phyloP scores from a whole-genome alignment of 2,797 vertebrate genomes.

The Hydrocynus forskahlii region DNA sequence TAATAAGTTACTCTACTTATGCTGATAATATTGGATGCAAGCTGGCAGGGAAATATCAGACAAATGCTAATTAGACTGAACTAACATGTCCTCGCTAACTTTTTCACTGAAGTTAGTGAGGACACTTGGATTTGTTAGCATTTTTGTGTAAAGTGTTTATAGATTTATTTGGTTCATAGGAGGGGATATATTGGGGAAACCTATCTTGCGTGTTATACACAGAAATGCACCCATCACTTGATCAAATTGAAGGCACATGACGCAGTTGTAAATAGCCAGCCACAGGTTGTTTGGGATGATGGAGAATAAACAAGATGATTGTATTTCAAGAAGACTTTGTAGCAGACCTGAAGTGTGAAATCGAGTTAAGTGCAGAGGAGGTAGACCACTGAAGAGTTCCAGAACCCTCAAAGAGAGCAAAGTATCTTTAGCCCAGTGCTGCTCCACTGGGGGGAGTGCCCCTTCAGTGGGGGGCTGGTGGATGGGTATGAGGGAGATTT shows the following conservation, averaged over 20 bases:
- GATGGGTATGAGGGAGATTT: constrained; percentile 54
- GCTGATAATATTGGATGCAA: not conserved
- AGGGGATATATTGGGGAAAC: constrained; percentile 29
- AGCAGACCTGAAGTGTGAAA: constrained; percentile 80
- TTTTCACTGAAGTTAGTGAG: not conserved
- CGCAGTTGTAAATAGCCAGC: constrained; percentile 65
- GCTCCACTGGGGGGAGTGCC: constrained; percentile 7
- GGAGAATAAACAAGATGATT: constrained; percentile 78
- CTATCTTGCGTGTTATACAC: constrained; percentile 59
- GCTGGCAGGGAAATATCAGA: not conserved
- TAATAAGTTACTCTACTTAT: not conserved
- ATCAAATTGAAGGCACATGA: constrained; percentile 76
- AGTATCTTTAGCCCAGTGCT: constrained; percentile 41
- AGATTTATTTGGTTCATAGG: constrained; percentile 26
- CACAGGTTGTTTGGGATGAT: constrained; percentile 71
- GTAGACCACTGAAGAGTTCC: constrained; percentile 67
- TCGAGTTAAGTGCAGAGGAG: constrained; percentile 79
- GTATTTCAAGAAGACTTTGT: constrained; percentile 77
- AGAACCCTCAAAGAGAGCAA: constrained; percentile 60
- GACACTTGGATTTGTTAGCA: not conserved
- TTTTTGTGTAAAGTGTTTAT: constrained; percentile 1
- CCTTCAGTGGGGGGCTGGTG: constrained; percentile 38
- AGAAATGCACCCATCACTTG: constrained; percentile 48
- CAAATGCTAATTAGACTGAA: not conserved
- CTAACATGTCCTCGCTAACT: not conserved